phyloP scores from a whole-genome alignment of 2,113 vertebrate genomes.

The Macquaria australasica region DNA sequence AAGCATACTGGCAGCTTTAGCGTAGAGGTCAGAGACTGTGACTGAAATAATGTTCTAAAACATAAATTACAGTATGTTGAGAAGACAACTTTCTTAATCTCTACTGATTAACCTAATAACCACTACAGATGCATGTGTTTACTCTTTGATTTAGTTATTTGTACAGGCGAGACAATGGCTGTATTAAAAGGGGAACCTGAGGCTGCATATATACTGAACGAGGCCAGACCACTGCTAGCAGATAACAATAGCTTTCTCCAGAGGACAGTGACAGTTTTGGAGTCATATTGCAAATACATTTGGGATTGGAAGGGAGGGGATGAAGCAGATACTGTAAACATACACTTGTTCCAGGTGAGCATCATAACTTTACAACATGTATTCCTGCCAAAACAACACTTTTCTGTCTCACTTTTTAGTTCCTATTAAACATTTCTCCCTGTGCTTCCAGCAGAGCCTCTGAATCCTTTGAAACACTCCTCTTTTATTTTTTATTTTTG shows the following conservation, averaged over 20 bases:
- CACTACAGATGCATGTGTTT: neutral
- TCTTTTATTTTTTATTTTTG: neutral
- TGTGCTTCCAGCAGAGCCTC: conserved; percentile 2
- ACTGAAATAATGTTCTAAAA: neutral
- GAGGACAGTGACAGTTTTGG: conserved; percentile 18
- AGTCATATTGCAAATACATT: conserved; percentile 41
- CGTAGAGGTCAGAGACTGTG: neutral
- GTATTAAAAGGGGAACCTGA: neutral
- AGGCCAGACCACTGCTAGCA: neutral
- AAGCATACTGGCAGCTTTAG: too few species aligned
- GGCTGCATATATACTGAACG: neutral
- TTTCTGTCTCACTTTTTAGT: conserved; percentile 1
- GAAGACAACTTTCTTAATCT: neutral
- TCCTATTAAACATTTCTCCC: conserved; percentile 4
- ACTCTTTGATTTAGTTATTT: neutral
- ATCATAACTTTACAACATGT: conserved; percentile 1
- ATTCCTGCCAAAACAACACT: neutral
- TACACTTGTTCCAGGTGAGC: neutral
- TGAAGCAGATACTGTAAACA: conserved; percentile 17
- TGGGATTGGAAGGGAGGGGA: neutral
- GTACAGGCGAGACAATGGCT: neutral
- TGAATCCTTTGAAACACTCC: neutral
- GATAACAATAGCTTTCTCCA: conserved; percentile 26
- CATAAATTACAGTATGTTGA: neutral
- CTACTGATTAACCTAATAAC: neutral